These are phyloP conservation scores for Mormyrus proboscirostris DNA, from an alignment of 2,797 vertebrate genomes.

Conservation along the genomic window DNA sequence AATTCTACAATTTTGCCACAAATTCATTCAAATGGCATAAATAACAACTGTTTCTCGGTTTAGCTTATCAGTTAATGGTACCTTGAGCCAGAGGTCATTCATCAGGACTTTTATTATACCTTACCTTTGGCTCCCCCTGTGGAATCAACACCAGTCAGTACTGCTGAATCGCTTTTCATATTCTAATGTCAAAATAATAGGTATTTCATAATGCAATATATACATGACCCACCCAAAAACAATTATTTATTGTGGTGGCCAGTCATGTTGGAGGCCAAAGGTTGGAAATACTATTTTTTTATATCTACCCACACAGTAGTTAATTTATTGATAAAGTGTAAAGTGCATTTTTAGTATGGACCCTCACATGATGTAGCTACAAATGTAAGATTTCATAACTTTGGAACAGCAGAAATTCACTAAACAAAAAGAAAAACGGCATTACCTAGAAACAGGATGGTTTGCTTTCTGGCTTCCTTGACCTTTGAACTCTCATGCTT, in stretches of 20 bases:
- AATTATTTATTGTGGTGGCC: background rate
- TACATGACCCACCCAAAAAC: background rate
- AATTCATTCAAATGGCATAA: background rate
- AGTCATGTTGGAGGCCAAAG: background rate
- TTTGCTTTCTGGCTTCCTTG: slow-evolving; percentile 77
- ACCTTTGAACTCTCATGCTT: slow-evolving; percentile 60
- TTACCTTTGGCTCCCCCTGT: background rate
- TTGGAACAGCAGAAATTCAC: background rate
- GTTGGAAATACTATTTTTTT: background rate
- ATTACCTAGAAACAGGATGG: slow-evolving; percentile 86
- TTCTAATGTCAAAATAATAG: background rate
- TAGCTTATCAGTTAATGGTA: background rate
- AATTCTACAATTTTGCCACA: background rate
- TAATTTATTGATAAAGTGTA: background rate
- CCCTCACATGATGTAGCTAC: background rate
- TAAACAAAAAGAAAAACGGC: background rate
- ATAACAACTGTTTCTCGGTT: background rate
- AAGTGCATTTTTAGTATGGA: background rate
- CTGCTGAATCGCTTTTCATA: background rate
- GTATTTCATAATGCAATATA: background rate
- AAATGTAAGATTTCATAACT: background rate
- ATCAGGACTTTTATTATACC: background rate
- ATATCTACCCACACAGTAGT: background rate
- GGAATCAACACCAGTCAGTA: background rate
- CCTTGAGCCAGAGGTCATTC: background rate